Conservation (phyloP, 2,797 vertebrate species). For the Podarcis siculus region DNA sequence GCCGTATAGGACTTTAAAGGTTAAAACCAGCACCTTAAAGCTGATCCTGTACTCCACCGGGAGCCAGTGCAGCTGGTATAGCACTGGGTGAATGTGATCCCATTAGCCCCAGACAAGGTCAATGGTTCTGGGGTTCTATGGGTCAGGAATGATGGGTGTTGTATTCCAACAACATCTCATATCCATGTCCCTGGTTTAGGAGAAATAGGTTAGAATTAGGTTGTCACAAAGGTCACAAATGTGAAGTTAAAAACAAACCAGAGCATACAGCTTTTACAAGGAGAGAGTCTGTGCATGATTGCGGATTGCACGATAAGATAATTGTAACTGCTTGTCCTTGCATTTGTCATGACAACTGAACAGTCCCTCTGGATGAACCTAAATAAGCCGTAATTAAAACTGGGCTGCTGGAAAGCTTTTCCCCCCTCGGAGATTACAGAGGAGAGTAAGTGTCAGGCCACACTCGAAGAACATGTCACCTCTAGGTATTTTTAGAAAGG, state of each 20-base stretch:
- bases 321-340: background rate
- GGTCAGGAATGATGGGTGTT: background rate
- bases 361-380: background rate
- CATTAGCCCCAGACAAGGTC: background rate
- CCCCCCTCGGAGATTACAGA: slow-evolving; percentile 14
- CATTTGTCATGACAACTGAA: slow-evolving; percentile 11
- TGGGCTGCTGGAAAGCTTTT: background rate
- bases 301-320: background rate
- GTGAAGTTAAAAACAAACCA: background rate
- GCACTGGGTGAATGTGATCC: no score
- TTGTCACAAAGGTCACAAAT: background rate
- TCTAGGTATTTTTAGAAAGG: slow-evolving; percentile 7
- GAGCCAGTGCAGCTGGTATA: no score
- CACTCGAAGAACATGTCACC: slow-evolving; percentile 18
- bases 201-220: background rate
- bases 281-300: background rate
- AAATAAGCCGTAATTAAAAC: background rate
- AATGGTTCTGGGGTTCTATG: background rate
- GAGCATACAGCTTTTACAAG: background rate
- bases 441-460: background rate
- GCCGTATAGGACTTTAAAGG: no score
- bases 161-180: no score
- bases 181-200: background rate
- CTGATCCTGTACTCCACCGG: no score
- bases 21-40: no score